Percentiles rank a stretch among this genome's conserved stretches.
These are phyloP conservation scores for Pseudopleuronectes americanus DNA, from an alignment of 2,797 vertebrate genomes.

Conservation along the genomic window DNA sequence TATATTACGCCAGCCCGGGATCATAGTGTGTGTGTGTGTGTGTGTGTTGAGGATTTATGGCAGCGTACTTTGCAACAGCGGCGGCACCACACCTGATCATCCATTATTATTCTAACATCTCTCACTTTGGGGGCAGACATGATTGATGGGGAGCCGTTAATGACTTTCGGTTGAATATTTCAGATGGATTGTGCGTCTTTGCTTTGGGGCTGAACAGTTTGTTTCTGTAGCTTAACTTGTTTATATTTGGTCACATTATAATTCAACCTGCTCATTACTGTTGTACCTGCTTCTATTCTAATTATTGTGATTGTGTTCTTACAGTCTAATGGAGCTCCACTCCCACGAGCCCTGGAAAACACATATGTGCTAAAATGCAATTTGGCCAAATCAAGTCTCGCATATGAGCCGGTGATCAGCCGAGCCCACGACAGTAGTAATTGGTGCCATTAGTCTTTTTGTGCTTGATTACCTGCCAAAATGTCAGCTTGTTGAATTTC, in stretches of 20 bases:
- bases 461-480: conserved; percentile 75
- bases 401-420: conserved; percentile 64
- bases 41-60: conserved; percentile 74
- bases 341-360: conserved; percentile 5
- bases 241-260: not conserved
- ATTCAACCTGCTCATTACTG: not conserved
- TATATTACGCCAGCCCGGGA: conserved; percentile 62
- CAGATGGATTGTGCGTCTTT: too few species aligned
- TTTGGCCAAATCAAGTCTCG: conserved; percentile 36
- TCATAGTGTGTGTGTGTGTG: too few species aligned
- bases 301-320: conserved; percentile 28
- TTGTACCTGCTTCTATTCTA: conserved; percentile 8
- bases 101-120: conserved; percentile 74
- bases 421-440: conserved; percentile 71
- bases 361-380: conserved; percentile 33
- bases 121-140: conserved; percentile 61
- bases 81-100: conserved; percentile 59
- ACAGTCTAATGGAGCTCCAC: conserved; percentile 10
- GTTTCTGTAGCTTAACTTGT: not conserved
- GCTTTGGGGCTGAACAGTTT: too few species aligned
- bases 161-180: conserved; percentile 59
- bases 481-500: conserved; percentile 68
- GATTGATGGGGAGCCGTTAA: conserved; percentile 73
- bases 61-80: conserved; percentile 32
- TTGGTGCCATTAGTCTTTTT: conserved; percentile 76